These are phyloP conservation scores for Istiophorus platypterus DNA, from an alignment of 2,113 vertebrate species.

Conservation along the genomic window DNA sequence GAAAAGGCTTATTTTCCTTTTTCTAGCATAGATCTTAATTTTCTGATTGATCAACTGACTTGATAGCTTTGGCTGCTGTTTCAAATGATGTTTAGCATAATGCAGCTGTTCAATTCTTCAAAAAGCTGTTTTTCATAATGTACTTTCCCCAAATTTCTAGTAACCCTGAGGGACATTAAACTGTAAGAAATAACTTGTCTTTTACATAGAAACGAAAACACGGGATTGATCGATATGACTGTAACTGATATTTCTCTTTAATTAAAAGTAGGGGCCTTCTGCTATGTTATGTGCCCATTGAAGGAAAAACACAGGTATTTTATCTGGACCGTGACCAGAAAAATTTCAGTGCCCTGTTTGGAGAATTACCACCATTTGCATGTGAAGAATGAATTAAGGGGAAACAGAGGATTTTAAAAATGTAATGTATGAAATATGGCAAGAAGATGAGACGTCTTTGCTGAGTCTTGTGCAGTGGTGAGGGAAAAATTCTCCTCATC, in stretches of 20 bases:
- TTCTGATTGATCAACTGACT: not conserved
- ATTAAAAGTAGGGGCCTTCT: not conserved
- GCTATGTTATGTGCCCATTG: not conserved
- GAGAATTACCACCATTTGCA: not conserved
- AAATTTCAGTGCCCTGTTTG: not conserved
- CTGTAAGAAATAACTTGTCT: not conserved
- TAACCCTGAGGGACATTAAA: not conserved
- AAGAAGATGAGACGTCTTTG: not conserved
- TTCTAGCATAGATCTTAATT: not conserved
- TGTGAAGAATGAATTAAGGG: not conserved
- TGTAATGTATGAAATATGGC: not conserved
- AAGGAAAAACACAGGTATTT: not conserved
- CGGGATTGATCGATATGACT: conserved; percentile 8
- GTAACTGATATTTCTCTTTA: not conserved
- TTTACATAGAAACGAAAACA: not conserved
- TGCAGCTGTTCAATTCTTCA: not conserved
- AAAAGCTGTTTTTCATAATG: conserved; percentile 19
- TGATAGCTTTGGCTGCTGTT: not conserved
- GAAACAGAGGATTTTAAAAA: not conserved
- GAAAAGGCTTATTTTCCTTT: not conserved
- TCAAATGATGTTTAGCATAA: not conserved
- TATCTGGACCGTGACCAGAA: not conserved
- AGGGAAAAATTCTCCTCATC: not conserved
- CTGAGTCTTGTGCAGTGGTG: not conserved
- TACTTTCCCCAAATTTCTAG: conserved; percentile 25